Evolutionary conservation across 2,113 vertebrate genomes (phyloP).

Genomic region (Danionella cerebrum): DNA sequence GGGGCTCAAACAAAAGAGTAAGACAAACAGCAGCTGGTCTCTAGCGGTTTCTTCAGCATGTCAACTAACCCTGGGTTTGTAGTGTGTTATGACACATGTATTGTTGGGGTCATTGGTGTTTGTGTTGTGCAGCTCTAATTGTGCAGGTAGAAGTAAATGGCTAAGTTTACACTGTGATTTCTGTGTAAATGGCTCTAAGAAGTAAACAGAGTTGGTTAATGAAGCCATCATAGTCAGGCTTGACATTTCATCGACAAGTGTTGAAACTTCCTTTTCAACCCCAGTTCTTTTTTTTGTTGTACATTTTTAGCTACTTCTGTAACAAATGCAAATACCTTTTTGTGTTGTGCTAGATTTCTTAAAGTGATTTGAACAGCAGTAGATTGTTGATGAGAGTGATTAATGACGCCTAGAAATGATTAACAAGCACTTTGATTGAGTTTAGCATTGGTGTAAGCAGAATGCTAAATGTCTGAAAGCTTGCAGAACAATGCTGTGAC

Average conservation of each 20-base stretch:
- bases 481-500: neutral
- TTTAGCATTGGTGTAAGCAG: too few species aligned
- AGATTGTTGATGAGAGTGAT: neutral
- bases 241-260: neutral
- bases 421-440: too few species aligned
- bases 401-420: neutral
- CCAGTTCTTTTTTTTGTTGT: neutral
- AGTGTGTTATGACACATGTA: neutral
- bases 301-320: neutral
- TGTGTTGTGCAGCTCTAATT: neutral
- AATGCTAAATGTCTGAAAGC: neutral
- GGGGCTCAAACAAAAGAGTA: conserved; percentile 29
- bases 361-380: neutral
- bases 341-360: neutral
- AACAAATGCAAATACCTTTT: neutral
- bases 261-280: conserved; percentile 13
- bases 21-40: conserved; percentile 29
- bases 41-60: neutral
- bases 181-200: neutral
- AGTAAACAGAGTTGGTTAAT: neutral
- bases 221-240: neutral
- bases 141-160: neutral
- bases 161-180: neutral
- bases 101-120: neutral
- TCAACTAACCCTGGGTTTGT: neutral